phyloP scores from a whole-genome alignment of 2,797 vertebrate genomes.

The Pseudopleuronectes americanus region DNA sequence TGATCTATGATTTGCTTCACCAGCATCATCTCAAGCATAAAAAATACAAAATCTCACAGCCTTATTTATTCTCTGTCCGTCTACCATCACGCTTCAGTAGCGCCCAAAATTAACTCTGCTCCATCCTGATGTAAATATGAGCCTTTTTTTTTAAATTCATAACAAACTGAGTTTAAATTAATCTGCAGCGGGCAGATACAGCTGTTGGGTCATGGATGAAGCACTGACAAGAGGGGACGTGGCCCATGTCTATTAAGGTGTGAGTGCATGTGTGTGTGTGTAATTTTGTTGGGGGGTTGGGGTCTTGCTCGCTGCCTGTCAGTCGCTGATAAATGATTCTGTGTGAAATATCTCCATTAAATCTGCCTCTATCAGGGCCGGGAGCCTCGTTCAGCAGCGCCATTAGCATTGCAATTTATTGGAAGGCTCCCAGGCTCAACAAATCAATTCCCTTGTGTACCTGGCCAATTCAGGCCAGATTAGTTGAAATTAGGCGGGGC shows the following conservation, averaged over 20 bases:
- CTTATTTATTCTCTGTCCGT: conserved; percentile 23
- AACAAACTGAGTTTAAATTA: conserved; percentile 34
- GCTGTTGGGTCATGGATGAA: conserved; percentile 51
- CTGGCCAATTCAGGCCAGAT: conserved; percentile 78
- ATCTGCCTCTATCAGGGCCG: conserved; percentile 79
- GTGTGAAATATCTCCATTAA: conserved; percentile 86
- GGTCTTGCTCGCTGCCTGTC: conserved; percentile 73
- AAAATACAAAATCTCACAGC: not conserved
- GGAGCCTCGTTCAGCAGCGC: conserved; percentile 57
- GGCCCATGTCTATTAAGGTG: conserved; percentile 47
- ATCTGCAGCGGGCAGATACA: conserved; percentile 64
- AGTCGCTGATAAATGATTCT: conserved; percentile 85
- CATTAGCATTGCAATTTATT: conserved; percentile 85
- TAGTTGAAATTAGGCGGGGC: conserved; percentile 72
- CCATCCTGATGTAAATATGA: conserved; percentile 22
- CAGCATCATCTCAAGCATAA: conserved; percentile 36
- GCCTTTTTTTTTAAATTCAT: conserved; percentile 37
- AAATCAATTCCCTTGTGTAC: conserved; percentile 79
- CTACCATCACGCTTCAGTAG: conserved; percentile 31
- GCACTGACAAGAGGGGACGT: conserved; percentile 17
- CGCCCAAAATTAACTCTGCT: conserved; percentile 47
- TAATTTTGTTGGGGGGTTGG: conserved; percentile 15
- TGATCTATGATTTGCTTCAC: conserved; percentile 47
- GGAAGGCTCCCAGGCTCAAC: conserved; percentile 69
- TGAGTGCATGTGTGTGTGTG: conserved; percentile 23